Evolutionary conservation across 2,113 vertebrate species (phyloP), one percentile per base, ranked within the genome.

Genomic region (Anguilla rostrata): DNA sequence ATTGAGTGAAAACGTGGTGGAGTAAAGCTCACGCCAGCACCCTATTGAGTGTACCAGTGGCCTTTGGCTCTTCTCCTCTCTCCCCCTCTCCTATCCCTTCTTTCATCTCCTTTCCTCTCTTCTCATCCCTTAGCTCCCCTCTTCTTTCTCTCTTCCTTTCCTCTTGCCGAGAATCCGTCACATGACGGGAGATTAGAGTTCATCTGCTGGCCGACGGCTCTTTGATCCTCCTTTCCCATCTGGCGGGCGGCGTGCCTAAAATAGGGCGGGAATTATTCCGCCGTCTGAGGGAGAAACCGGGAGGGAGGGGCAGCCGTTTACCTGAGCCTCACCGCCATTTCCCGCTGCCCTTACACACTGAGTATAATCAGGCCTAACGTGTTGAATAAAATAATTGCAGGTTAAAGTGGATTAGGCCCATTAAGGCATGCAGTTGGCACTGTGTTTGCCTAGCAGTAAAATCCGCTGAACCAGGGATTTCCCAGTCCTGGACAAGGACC

Each of bases 171-270:
- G 26, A 26, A 14, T 60, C 39, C 41, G 56, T 60, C 26, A 15
- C 34, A 79, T 39, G 39, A 26, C n/a, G 7, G 71, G 29, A 81
- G 71, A 78, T 88, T 83, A 53, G 40, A 80, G 71, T 81, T 81
- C 83, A 39, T 63, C n/a, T 18, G 39, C 39, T 9, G 60, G 75
- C 56, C 86, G 39, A 18, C 56, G 5, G 39, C 86, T 66, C 86
- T 87, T 87, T 89, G 81, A 84, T 89, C 88, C 85, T 83, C 83
- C 83, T 46, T 78, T 84, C 86, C 84, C 88, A 85, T 90, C 89
- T 91, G 87, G 43, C 63, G n/a, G 43, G 53, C 84, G 78, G 41
- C 81, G 57, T 84, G 84, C 66, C 20, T 80, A 53, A 46, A 41
- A 84, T 41, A 82, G 56, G 83, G 40, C 63, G 53, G 60, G 63